These are phyloP conservation scores for Crotalus tigris DNA, from an alignment of 2,113 vertebrate species.

Conservation along the genomic window DNA sequence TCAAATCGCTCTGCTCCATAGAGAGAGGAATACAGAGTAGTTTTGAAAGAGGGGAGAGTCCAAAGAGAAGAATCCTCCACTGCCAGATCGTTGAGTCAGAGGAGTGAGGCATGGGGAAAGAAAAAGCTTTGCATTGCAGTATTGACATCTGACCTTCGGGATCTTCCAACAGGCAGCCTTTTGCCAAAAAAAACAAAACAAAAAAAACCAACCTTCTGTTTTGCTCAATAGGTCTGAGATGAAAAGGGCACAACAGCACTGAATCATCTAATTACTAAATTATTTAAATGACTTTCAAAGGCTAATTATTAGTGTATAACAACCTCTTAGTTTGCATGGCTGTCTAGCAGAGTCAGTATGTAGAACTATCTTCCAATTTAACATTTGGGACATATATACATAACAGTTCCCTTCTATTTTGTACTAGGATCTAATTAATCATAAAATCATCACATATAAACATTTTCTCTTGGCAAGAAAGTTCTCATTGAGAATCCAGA, in stretches of 20 bases:
- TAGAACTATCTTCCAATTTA: not conserved
- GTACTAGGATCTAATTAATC: not conserved
- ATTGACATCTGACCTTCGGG: not conserved
- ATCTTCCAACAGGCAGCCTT: not conserved
- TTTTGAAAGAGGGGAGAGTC: not conserved
- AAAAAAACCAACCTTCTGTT: not conserved
- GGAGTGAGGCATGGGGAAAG: not conserved
- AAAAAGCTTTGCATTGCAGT: not conserved
- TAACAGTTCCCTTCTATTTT: not conserved
- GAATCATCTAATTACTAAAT: not conserved
- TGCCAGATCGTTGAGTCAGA: not conserved
- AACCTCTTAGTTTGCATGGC: not conserved
- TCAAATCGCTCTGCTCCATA: not conserved
- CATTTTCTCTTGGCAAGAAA: not conserved
- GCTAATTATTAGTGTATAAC: not conserved
- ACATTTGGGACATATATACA: not conserved
- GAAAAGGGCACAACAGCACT: not conserved
- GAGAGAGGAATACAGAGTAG: not conserved
- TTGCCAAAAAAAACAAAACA: not conserved
- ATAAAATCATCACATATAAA: not conserved
- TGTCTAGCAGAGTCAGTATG: not conserved
- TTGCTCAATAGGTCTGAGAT: not conserved
- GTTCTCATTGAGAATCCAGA: not conserved
- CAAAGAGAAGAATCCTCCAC: not conserved
- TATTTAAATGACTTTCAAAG: not conserved